Percentiles rank a stretch among this genome's conserved stretches.
These are phyloP conservation scores for Planococcus citri DNA, from an alignment of 1,140 invertebrate genomes.

Conservation along the genomic window DNA sequence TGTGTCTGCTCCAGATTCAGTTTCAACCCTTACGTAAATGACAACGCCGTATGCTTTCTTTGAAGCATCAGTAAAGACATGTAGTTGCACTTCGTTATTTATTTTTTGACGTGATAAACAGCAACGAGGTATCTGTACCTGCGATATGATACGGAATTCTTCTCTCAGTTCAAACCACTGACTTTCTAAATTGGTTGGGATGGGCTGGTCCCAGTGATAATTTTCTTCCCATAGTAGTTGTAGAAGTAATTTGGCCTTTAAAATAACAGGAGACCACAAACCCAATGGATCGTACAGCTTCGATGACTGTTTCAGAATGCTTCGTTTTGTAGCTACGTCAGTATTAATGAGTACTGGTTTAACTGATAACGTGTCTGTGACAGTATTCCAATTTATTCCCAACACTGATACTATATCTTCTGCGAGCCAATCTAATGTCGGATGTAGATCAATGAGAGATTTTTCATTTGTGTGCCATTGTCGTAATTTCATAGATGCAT, in stretches of 20 bases:
- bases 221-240: slow-evolving; percentile 28
- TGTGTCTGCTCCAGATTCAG: too few relatives aligned
- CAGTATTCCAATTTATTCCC: neutral
- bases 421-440: neutral
- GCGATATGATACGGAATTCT: too few relatives aligned
- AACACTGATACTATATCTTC: neutral
- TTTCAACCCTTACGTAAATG: too few relatives aligned
- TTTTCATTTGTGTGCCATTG: too few relatives aligned
- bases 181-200: slow-evolving; percentile 23
- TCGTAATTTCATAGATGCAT: too few relatives aligned
- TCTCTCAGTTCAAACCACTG: too few relatives aligned
- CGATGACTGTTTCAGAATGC: slow-evolving; percentile 21
- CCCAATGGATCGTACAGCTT: slow-evolving; percentile 30
- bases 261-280: slow-evolving; percentile 27
- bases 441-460: too few relatives aligned
- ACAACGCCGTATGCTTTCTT: too few relatives aligned
- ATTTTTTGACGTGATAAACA: too few relatives aligned
- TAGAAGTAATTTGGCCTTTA: slow-evolving; percentile 29
- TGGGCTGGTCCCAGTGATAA: slow-evolving; percentile 28
- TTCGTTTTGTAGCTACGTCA: slow-evolving; percentile 18
- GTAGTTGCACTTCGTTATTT: too few relatives aligned
- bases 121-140: too few relatives aligned
- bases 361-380: neutral
- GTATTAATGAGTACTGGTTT: neutral
- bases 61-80: too few relatives aligned